Conservation (phyloP, 1,140 invertebrate species). For the Drosophila sulfurigaster region DNA sequence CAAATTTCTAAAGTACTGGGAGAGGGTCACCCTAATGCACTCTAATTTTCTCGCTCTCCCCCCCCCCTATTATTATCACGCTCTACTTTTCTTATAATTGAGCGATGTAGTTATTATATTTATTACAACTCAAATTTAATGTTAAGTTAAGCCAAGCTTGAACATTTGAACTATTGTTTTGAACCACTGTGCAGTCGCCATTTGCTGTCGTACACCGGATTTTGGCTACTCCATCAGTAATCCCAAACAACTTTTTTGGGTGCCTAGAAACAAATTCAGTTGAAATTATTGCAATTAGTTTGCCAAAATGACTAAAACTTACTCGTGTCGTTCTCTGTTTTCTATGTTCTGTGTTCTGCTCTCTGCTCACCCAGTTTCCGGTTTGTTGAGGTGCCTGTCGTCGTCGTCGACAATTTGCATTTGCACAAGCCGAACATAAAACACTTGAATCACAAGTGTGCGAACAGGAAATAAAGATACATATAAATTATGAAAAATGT, state of each 20-base stretch:
- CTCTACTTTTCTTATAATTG: no score
- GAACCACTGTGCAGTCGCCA: conserved; percentile 22
- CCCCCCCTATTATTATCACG: no score
- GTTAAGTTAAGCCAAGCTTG: background rate
- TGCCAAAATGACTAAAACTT: conserved; percentile 10
- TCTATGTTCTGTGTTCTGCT: no score
- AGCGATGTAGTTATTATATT: no score
- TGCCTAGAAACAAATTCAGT: conserved; percentile 24
- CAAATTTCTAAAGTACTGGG: conserved; percentile 1
- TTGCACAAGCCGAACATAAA: background rate
- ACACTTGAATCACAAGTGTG: background rate
- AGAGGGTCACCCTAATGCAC: no score
- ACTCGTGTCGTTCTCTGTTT: conserved; percentile 1
- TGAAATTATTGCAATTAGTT: conserved; percentile 39
- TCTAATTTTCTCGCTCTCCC: no score
- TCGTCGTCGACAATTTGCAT: background rate
- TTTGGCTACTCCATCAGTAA: conserved; percentile 20
- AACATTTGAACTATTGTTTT: background rate
- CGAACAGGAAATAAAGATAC: conserved; percentile 2
- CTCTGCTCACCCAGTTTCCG: background rate
- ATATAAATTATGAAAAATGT: conserved; percentile 4
- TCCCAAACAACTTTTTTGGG: conserved; percentile 19
- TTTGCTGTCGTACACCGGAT: background rate
- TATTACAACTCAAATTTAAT: no score
- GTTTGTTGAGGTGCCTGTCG: conserved; percentile 1